Conservation (phyloP, 2,797 vertebrate species). For the Cuculus canorus region DNA sequence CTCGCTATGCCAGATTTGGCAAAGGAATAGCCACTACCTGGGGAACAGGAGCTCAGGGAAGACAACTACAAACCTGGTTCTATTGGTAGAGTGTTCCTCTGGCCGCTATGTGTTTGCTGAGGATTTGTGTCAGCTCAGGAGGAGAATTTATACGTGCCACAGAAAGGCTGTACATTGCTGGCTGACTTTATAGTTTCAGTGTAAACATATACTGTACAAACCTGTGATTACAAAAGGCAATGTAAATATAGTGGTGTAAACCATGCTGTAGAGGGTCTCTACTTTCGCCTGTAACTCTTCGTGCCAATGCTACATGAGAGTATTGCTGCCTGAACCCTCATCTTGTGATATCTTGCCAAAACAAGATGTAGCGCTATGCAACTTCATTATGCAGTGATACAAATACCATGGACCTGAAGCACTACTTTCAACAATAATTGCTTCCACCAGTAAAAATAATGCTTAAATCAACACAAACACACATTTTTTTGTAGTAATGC, state of each 20-base stretch:
- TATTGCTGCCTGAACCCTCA: neutral
- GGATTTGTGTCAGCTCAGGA: neutral
- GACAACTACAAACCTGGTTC: neutral
- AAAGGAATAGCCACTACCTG: neutral
- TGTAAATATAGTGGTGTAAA: neutral
- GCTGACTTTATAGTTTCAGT: neutral
- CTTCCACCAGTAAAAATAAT: neutral
- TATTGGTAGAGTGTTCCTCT: neutral
- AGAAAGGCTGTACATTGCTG: neutral
- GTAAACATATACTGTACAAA: neutral
- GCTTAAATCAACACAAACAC: neutral
- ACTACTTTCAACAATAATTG: neutral
- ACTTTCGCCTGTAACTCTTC: neutral
- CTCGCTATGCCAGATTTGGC: neutral
- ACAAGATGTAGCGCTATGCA: neutral
- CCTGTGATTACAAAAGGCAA: neutral
- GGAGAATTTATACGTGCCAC: neutral
- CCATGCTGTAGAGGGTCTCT: neutral
- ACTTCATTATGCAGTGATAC: neutral
- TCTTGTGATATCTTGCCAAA: neutral
- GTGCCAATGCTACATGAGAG: neutral
- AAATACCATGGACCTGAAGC: neutral
- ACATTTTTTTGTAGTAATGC: neutral
- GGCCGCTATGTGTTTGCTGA: neutral
- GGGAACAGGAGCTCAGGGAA: neutral